These are phyloP conservation scores for Anas platyrhynchos DNA, from an alignment of 2,113 vertebrate genomes.

Conservation along the genomic window DNA sequence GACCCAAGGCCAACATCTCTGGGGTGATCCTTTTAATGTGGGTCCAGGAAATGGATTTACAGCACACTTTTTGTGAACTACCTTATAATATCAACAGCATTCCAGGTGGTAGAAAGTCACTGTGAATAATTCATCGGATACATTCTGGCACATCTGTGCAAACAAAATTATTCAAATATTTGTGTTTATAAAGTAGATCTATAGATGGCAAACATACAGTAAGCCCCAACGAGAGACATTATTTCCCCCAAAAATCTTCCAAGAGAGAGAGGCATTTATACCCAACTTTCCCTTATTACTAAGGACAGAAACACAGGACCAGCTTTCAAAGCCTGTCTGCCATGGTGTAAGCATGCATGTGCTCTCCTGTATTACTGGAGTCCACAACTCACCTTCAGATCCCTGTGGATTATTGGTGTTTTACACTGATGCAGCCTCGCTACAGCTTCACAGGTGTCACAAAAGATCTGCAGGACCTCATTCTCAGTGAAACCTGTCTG, in stretches of 20 bases:
- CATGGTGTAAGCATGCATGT: not conserved
- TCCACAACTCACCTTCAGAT: conserved; percentile 87
- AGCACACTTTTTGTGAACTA: not conserved
- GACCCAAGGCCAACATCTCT: not conserved
- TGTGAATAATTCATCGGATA: not conserved
- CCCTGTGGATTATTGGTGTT: conserved; percentile 92
- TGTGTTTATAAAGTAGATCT: not conserved
- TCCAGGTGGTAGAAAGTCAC: not conserved
- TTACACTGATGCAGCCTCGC: conserved; percentile 95
- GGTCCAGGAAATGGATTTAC: not conserved
- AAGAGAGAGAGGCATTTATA: not conserved
- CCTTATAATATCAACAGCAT: not conserved
- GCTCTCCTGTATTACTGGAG: not conserved
- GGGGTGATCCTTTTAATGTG: not conserved
- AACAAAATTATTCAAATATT: not conserved
- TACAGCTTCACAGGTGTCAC: conserved; percentile 94
- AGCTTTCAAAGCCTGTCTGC: not conserved
- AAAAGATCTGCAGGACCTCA: conserved; percentile 96
- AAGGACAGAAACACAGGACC: not conserved
- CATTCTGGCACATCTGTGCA: not conserved
- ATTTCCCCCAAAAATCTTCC: not conserved
- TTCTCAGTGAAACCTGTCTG: conserved; percentile 93
- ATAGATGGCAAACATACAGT: conserved; percentile 22
- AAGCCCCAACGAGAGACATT: not conserved
- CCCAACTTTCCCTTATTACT: not conserved